A percentile compares a stretch with the other conserved stretches of the same genome.
Evolutionary conservation across 2,113 vertebrate species (phyloP).

Genomic region (Heterochromis multidens): DNA sequence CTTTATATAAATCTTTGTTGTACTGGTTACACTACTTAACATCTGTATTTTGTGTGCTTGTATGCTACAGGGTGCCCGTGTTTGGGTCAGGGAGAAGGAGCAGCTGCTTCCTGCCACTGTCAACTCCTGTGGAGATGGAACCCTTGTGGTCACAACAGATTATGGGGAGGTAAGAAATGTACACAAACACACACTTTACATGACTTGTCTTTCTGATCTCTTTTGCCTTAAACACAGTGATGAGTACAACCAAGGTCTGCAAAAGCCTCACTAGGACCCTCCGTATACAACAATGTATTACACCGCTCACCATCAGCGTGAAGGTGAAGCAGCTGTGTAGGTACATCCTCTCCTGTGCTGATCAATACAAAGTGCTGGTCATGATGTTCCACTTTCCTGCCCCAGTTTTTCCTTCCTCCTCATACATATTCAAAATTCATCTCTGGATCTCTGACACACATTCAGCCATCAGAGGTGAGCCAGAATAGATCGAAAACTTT

Average conservation of each 20-base stretch:
- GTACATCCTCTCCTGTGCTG: conserved; percentile 1
- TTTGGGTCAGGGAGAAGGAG: conserved; percentile 86
- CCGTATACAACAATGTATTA: neutral
- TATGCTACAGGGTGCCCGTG: conserved; percentile 81
- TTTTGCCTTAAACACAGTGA: neutral
- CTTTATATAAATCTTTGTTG: neutral
- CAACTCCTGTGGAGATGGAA: conserved; percentile 79
- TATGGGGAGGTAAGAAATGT: conserved; percentile 80
- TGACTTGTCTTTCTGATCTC: neutral
- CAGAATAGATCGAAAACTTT: neutral
- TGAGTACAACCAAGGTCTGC: neutral
- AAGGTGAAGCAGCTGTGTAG: conserved; percentile 34
- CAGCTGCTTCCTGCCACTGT: conserved; percentile 85
- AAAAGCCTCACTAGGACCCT: neutral
- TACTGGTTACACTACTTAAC: neutral
- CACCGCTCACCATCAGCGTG: neutral
- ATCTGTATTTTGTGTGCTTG: conserved; percentile 24
- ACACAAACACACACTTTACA: neutral
- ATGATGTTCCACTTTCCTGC: conserved; percentile 45
- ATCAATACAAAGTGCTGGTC: conserved; percentile 30
- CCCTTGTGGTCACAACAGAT: conserved; percentile 81
- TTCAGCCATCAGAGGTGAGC: conserved; percentile 41
- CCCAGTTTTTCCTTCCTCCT: conserved; percentile 23
- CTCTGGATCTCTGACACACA: conserved; percentile 60
- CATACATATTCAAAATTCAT: conserved; percentile 62